Base-by-base conservation (phyloP, 2,888 invertebrate genomes). In the Tinea semifulvella region DNA sequence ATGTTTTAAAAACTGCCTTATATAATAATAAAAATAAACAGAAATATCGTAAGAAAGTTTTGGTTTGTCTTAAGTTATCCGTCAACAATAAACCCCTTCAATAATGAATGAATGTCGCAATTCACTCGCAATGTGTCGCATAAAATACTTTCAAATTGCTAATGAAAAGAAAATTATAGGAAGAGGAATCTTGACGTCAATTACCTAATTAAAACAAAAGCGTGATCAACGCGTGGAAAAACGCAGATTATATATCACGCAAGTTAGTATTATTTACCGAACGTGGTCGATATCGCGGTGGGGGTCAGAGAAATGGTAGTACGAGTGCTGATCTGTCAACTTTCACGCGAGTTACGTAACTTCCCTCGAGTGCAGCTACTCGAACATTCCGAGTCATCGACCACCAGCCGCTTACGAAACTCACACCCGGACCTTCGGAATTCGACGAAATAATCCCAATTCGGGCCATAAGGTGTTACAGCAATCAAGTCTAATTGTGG, bases 361-460 rank as follows among this genome's bases (percentile, higher is more conserved):
- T 48, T 49, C 45, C 47, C 63, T 51, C 58, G 59, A 67, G 63
- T 70, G 75, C 73, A 75, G 72, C 70, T 69, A 67, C 77, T 74
- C 69, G 76, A 77, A 77, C 71, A 68, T 79, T 79, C 75, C 72
- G 65, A 73, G 79, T 79, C 80, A 79, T 79, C 80, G 80, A 79
- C 80, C 79, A 79, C 72, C 73, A 65, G 65, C 57, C 56, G 65
- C 68, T 80, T 77, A 77, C 76, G 77, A 76, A 76, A 77, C 58
- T 56, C 59, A 59, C 58, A 61, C 59, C 60, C 65, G 60, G 60
- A 58, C 58, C 55, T 56, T 56, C 56, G 57, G 39, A 31, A 42
- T 36, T 40, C 22, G 19, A 18, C n/a, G 40, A 36, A 36, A 36
- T 36, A 36, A 36, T 4, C 16, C 16, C 36, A 36, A 36, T 36